Evolutionary conservation across 2,888 invertebrate genomes (phyloP).

Genomic region (Chrysodeixis includens): DNA sequence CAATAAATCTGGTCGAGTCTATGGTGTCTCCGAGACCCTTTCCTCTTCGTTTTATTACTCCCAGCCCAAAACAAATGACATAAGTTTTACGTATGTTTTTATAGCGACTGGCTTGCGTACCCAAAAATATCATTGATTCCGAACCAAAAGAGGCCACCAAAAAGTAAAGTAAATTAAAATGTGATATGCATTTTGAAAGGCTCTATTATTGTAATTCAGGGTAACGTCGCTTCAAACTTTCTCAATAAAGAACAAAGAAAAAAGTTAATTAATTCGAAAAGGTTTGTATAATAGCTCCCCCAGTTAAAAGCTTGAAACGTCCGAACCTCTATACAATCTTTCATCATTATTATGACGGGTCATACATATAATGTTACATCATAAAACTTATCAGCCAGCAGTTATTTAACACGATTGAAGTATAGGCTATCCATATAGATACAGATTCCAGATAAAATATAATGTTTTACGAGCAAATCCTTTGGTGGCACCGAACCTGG

Average conservation of each 20-base stretch:
- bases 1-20: not conserved
- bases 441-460: not conserved
- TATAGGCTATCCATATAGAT: not conserved
- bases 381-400: constrained; percentile 1
- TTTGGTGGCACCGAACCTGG: not conserved
- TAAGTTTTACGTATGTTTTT: not conserved
- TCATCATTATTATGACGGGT: not conserved
- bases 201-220: too few relatives aligned
- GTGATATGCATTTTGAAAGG: too few relatives aligned
- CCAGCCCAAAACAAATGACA: not conserved
- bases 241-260: too few relatives aligned
- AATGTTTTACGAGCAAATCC: not conserved
- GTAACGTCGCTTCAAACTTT: too few relatives aligned
- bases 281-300: not conserved
- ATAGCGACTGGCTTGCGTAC: not conserved
- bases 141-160: too few relatives aligned
- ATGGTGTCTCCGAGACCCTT: not conserved
- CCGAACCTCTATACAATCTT: not conserved
- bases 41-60: not conserved
- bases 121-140: too few relatives aligned
- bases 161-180: too few relatives aligned
- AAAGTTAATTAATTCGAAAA: not conserved
- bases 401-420: not conserved
- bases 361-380: not conserved
- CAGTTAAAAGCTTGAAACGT: not conserved